Evolutionary conservation across 2,113 vertebrate genomes (phyloP).

Genomic region (Eublepharis macularius): DNA sequence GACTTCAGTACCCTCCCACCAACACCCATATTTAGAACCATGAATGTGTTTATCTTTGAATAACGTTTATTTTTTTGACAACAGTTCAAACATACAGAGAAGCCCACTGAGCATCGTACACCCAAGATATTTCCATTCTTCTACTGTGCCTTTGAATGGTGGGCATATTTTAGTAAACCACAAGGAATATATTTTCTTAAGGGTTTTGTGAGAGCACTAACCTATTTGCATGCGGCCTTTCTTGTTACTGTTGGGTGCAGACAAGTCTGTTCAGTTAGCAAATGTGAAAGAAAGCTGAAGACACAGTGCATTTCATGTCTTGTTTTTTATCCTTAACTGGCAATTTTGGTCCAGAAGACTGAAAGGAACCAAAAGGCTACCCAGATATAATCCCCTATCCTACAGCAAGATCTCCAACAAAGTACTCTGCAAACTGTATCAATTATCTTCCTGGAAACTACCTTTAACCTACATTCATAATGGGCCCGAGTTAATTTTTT

Average conservation of each 20-base stretch:
- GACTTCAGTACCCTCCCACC: neutral
- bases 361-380: neutral
- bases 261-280: neutral
- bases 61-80: neutral
- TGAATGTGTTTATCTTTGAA: neutral
- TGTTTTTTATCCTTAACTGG: neutral
- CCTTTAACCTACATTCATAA: neutral
- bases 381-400: neutral
- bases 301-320: neutral
- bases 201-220: neutral
- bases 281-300: neutral
- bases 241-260: constrained; percentile 10
- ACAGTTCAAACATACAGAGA: neutral
- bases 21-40: neutral
- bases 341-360: neutral
- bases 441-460: neutral
- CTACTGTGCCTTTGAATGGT: neutral
- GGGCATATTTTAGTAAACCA: neutral
- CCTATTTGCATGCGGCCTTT: neutral
- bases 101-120: neutral
- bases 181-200: neutral
- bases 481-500: neutral
- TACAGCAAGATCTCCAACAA: neutral
- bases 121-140: neutral
- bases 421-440: neutral